Conservation (phyloP, 2,888 invertebrate species). For the Zootermopsis nevadensis region DNA sequence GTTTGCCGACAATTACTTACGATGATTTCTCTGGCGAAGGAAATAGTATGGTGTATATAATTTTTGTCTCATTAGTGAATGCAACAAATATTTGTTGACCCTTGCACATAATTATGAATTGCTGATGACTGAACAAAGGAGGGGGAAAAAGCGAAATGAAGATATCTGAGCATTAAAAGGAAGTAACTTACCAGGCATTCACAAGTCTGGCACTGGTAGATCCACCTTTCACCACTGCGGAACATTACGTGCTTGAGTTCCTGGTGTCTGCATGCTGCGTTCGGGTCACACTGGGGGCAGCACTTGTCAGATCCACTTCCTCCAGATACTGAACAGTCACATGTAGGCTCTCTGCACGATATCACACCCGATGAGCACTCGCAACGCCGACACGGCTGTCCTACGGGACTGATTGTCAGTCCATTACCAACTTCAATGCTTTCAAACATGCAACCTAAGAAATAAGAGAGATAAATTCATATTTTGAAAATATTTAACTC, state of each 20-base stretch:
- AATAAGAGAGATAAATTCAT: no score
- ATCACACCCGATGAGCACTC: conserved; percentile 72
- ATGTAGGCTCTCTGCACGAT: conserved; percentile 74
- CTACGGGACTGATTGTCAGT: conserved; percentile 63
- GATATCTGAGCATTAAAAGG: background rate
- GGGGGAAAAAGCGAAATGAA: no score
- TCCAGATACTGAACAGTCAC: conserved; percentile 71
- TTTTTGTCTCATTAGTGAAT: no score
- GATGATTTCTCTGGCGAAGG: no score
- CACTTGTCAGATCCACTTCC: conserved; percentile 64
- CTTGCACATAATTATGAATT: no score
- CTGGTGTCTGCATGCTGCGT: conserved; percentile 81
- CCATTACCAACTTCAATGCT: conserved; percentile 73
- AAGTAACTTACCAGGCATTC: conserved; percentile 81
- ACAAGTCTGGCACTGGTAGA: conserved; percentile 92
- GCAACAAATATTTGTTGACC: no score
- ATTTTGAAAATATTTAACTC: no score
- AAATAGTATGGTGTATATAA: no score
- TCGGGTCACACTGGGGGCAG: conserved; percentile 84
- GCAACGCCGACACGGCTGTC: conserved; percentile 66
- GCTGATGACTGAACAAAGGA: no score
- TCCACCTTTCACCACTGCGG: conserved; percentile 87
- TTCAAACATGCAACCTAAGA: conserved; percentile 75
- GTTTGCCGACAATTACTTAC: no score
- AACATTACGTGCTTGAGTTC: conserved; percentile 80